These are phyloP conservation scores for Meliscaeva auricollis DNA, from an alignment of 2,888 invertebrate species.

Conservation along the genomic window DNA sequence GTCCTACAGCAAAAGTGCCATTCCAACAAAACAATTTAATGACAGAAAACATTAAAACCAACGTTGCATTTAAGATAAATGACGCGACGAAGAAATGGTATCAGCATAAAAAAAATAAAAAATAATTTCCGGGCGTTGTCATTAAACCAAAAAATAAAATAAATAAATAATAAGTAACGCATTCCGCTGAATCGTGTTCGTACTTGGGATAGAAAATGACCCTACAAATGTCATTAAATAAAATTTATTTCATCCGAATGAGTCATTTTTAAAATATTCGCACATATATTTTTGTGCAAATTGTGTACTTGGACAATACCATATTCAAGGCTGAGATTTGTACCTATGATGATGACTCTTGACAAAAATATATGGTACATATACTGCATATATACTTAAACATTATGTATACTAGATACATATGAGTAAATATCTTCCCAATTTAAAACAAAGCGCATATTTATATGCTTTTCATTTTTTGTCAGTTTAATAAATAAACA, in stretches of 20 bases:
- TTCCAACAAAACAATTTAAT: too few species aligned
- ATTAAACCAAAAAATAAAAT: neutral
- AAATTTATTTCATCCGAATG: slow-evolving; percentile 7
- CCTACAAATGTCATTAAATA: slow-evolving; percentile 1
- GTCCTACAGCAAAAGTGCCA: too few species aligned
- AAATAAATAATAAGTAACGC: neutral
- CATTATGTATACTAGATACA: neutral
- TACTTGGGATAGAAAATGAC: slow-evolving; percentile 26
- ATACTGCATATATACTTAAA: too few species aligned
- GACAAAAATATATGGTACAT: neutral
- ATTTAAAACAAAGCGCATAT: neutral
- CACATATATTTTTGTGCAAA: too few species aligned
- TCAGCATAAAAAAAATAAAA: neutral
- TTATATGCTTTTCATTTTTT: slow-evolving; percentile 15
- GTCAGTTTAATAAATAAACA: slow-evolving; percentile 26
- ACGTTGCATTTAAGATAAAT: too few species aligned
- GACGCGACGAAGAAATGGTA: neutral
- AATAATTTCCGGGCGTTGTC: neutral
- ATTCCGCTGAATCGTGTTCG: slow-evolving; percentile 10
- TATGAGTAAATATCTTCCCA: neutral
- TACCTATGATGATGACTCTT: too few species aligned
- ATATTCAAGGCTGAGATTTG: slow-evolving; percentile 2
- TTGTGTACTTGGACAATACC: slow-evolving; percentile 8
- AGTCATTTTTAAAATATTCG: slow-evolving; percentile 1
- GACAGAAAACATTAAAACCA: too few species aligned